Percentiles rank a stretch among this genome's conserved stretches.
Evolutionary conservation across 2,797 vertebrate species (phyloP).

Genomic region (Diceros bicornis): DNA sequence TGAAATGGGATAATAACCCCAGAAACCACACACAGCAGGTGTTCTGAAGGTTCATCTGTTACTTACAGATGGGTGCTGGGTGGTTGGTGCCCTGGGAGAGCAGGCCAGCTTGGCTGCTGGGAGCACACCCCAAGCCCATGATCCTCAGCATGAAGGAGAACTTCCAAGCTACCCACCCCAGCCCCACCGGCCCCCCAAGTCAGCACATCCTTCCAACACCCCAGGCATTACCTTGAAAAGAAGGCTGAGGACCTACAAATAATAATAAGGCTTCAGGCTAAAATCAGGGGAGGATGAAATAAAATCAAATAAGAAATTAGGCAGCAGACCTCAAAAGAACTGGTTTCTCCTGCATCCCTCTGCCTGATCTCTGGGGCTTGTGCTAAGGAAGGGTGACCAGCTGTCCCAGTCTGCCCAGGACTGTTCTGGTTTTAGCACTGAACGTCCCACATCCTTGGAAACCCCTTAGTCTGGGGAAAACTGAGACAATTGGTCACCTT

Average conservation of each 20-base stretch:
- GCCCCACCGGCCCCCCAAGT: not conserved
- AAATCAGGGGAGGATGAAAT: not conserved
- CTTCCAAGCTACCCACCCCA: not conserved
- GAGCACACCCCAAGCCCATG: not conserved
- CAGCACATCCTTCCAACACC: not conserved
- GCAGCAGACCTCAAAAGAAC: slow-evolving; percentile 12
- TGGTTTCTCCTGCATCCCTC: not conserved
- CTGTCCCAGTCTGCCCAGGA: not conserved
- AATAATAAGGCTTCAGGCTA: not conserved
- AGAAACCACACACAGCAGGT: slow-evolving; percentile 54
- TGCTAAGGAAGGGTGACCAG: not conserved
- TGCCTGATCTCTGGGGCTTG: not conserved
- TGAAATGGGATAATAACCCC: slow-evolving; percentile 80
- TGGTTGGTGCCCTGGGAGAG: not conserved
- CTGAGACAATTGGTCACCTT: not conserved
- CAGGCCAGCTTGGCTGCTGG: not conserved
- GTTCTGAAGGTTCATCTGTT: slow-evolving; percentile 40
- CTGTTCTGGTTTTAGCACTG: not conserved
- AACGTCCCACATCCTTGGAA: not conserved
- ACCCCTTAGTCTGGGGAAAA: not conserved
- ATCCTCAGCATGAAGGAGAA: slow-evolving; percentile 24
- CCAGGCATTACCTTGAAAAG: not conserved
- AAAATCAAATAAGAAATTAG: slow-evolving; percentile 3
- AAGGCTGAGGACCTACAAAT: not conserved
- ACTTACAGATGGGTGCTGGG: slow-evolving; percentile 46